Base-by-base conservation (phyloP, 2,113 vertebrate genomes). In the Dicaeum eximium region DNA sequence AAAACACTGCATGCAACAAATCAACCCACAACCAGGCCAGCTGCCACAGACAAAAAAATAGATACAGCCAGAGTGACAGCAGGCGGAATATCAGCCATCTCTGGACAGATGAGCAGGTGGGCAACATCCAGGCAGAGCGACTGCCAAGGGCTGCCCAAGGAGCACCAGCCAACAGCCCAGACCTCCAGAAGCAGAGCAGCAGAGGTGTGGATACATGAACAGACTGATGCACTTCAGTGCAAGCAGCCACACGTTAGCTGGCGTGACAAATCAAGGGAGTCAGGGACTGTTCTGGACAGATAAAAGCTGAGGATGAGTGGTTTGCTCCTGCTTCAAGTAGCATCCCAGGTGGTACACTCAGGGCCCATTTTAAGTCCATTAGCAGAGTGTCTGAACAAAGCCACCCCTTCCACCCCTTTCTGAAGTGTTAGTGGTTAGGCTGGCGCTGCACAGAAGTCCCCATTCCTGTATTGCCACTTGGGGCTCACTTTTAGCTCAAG, bases 1-100 rank as follows among this genome's bases (percentile, higher is more conserved):
- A 93, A 93, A 72, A 33, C 58, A 51, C 67, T 70, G 58, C 75
- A 42, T 73, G 67, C 44, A 93, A 72, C 82, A 90, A 88, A 94
- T 90, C 86, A 96, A 74, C 53, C 47, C 7, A 0, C 82, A 86
- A 73, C 22, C 38, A 88, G 62, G 80, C 88, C 96, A 96, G 88
- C 77, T 93, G 94, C 84, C 16, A 16, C 47, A 54, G 87, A 69
- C 5, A 50, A 31, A 61, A 83, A 83, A 62, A 69, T n/a, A 53
- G 24, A 38, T 35, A 50, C 4, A 93, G 79, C 40, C 90, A 80
- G 64, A 48, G 64, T 61, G 88, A 86, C 88, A 94, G 92, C 92
- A 96, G 84, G 89, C 0, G 0, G 80, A 79, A 85, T 61, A 87
- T 53, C 73, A 77, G 81, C 48, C 65, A 51, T 80, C 61, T 54